Evolutionary conservation across 2,888 invertebrate genomes (phyloP), one percentile per base, ranked within the genome.

Genomic region (Oxystoma pomonae): DNA sequence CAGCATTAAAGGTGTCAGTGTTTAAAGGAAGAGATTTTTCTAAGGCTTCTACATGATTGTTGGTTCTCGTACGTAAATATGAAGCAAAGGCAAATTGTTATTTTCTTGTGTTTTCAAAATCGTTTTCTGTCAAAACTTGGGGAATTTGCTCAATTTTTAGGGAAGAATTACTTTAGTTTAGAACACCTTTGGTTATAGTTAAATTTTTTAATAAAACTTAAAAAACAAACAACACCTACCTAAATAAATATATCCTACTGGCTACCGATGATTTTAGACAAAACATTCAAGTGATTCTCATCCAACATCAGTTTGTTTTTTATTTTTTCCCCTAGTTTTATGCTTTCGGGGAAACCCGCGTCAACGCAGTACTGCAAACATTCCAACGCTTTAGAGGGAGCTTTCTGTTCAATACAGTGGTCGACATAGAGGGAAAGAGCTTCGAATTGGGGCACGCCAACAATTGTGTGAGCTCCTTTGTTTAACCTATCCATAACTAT

Each of bases 1-100:
- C 73, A 0, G 86, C 75, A 78, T 94, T 94, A 73, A 86, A 94
- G 0, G 90, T 86, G 63, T 83, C 82, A 0, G 87, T 82, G 63
- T 87, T 87, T 18, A 94, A 73, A 7, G 82, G 78, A 1, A 91
- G 77, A 17, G 85, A 84, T 67, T 90, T 88, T 57, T 87, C 83
- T 63, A 82, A 76, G 0, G 90, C 88, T 72, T 92, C 88, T 67
- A n/a, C n/a, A n/a, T n/a, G n/a, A n/a, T n/a, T n/a, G n/a, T n/a
- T n/a, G n/a, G n/a, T n/a, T n/a, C n/a, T n/a, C n/a, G n/a, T n/a
- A n/a, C n/a, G n/a, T n/a, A n/a, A n/a, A n/a, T n/a, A n/a, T n/a
- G n/a, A n/a, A n/a, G n/a, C n/a, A n/a, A n/a, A n/a, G n/a, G n/a
- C n/a, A n/a, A n/a, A n/a, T n/a, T n/a, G n/a, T n/a, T n/a, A n/a